Evolutionary conservation across 2,797 vertebrate species (phyloP).

Genomic region (Nasua narica): DNA sequence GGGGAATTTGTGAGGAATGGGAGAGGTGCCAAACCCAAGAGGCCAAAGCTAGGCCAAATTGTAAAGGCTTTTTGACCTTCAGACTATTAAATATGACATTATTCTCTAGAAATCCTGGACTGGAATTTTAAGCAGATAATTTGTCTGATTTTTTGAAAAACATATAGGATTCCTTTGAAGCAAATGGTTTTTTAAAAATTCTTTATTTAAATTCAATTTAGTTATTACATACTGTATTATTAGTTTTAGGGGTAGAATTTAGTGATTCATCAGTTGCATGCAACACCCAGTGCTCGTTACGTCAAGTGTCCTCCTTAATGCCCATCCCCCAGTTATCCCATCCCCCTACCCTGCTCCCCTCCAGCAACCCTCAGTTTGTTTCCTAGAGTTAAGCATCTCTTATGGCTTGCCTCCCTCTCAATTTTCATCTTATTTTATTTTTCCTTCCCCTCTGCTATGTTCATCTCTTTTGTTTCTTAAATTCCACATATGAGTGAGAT

Average conservation of each 20-base stretch:
- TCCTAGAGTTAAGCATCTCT: neutral
- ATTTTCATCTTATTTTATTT: neutral
- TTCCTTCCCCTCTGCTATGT: neutral
- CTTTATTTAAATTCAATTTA: neutral
- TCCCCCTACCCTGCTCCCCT: neutral
- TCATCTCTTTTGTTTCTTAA: neutral
- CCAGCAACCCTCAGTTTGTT: neutral
- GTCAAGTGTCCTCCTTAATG: neutral
- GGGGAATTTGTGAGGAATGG: neutral
- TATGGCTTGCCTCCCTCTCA: neutral
- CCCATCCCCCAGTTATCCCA: neutral
- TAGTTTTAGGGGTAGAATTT: neutral
- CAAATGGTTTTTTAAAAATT: neutral
- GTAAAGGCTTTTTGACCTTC: neutral
- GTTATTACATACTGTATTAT: neutral
- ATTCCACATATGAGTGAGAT: neutral
- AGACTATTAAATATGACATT: neutral
- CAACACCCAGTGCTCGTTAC: neutral
- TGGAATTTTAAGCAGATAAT: neutral
- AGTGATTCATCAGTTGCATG: neutral
- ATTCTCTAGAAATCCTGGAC: neutral
- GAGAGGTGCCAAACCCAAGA: neutral
- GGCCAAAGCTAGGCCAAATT: neutral
- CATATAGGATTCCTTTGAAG: neutral
- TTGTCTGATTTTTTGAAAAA: neutral